Base-by-base conservation (phyloP, 1,140 invertebrate genomes). In the Eciton burchellii region DNA sequence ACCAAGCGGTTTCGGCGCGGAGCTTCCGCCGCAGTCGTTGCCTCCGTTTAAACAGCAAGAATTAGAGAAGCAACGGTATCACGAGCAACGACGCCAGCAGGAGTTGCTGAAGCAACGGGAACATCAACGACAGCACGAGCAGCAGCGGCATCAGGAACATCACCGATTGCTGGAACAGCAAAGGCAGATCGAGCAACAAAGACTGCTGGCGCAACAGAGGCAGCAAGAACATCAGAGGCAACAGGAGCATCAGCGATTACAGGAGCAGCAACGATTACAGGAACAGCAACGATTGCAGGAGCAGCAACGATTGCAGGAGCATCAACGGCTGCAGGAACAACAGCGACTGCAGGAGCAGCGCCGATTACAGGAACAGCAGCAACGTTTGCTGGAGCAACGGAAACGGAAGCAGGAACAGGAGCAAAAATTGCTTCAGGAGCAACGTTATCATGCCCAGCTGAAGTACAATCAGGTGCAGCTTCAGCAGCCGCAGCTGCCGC, bases 381-480 rank as follows among this genome's bases (percentile, higher is more conserved):
- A 93, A 90, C 68, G 87, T 63, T 71, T 88, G 0, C 74, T 81
- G 16, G 87, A 90, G 35, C 90, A 92, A 65, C 89, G 89, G n/a
- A 89, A 88, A 45, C 91, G 88, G 8, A 92, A 92, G 35, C 92
- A 92, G 43, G 89, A 92, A 71, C 89, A 91, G 66, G 91, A 91
- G 14, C 91, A 93, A 65, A 94, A 94, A 81, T 88, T 91, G 19
- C 92, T 94, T 83, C 94, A 94, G 84, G 92, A 94, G 76, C 94
- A 95, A 93, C 93, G 92, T 76, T 95, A 92, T 88, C 91, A 88
- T 76, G 94, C 92, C 85, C 94, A 92, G 11, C 52, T 89, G 3
- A 91, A 91, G 35, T 92, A 91, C 76, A 93, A 89, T 86, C 86
- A 94, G 49, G 85, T 84, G n/a, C 94, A 84, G 93, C 91, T 91